Base-by-base conservation (phyloP, 2,113 vertebrate genomes). In the Axis porcinus region DNA sequence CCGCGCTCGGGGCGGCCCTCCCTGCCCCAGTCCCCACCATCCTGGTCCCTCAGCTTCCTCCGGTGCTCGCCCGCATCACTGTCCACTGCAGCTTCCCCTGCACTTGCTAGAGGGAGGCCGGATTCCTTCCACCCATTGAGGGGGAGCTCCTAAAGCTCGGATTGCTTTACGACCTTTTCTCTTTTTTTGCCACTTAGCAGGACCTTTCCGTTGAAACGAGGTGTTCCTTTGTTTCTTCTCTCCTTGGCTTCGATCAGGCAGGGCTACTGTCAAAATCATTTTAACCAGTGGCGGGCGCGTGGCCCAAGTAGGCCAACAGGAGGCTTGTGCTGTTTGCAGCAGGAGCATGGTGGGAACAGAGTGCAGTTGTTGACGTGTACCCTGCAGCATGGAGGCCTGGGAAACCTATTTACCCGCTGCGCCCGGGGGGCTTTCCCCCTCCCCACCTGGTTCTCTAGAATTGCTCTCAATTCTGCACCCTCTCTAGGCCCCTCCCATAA, bases 1-100 rank as follows among this genome's bases (percentile, higher is more conserved):
- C 9, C 0, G 1, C 0, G 1, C 64, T 67, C 0, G 1, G 17
- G 64, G n/a, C 14, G 2, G 40, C 13, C 40, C 3, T 78, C 40
- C 7, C 25, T 45, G 25, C 14, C 27, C 40, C 3, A 15, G 40
- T 28, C 14, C 74, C 74, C 74, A 47, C 27, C 25, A 21, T 11
- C n/a, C 8, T 0, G 8, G 4, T 36, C 19, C 64, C n/a, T 70
- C 64, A 36, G 64, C n/a, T 13, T 76, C 25, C 25, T 28, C 25
- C 4, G 0, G 12, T 1, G 13, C 23, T 36, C 36, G 25, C 8
- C 23, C 6, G 9, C 3, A 3, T 33, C 28, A 33, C 19, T 60
- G 54, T 47, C 55, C 43, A 27, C 58, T 36, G 30, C 76, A 78
- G 23, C 55, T 11, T 47, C 40, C 40, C 33, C 55, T 16, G 13